Base-by-base conservation (phyloP, 1,140 invertebrate genomes). In the Tyrophagus putrescentiae region DNA sequence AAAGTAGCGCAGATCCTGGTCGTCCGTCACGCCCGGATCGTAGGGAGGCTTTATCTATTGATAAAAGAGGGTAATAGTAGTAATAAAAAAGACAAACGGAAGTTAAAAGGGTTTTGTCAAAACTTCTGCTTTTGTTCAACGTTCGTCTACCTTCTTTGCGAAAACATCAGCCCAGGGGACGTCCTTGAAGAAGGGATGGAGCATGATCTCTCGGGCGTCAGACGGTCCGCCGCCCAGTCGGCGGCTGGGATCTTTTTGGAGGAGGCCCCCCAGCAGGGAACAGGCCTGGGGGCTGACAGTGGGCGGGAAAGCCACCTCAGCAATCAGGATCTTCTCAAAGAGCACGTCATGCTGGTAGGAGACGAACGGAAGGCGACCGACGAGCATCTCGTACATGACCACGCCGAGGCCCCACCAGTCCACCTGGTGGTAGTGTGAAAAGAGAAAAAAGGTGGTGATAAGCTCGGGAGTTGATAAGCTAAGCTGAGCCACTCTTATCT, bases 361-460 rank as follows among this genome's bases (percentile, higher is more conserved):
- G 75, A 96, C 98, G 78, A 98, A 99, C 48, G 95, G 95, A 72
- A 96, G 78, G 64, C 91, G 77, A 58, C 92, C 92, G 73, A 87
- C 89, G 77, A 94, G 87, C 90, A 95, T 93, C 79, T 95, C 91
- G 72, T 95, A 95, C 84, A 94, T 88, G 64, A 94, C 90, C 42
- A 96, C 89, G 64, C 91, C 91, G 29, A 89, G 82, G 60, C 91
- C 89, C 92, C 91, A 96, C 91, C 92, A 96, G 77, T 96, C 92
- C 29, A 59, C 56, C 56, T 57, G 29, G 13, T 11, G n/a, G 23
- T 41, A n/a, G n/a, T n/a, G n/a, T n/a, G n/a, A n/a, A n/a, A n/a
- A n/a, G n/a, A n/a, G n/a, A n/a, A n/a, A n/a, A n/a, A n/a, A n/a
- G n/a, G n/a, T n/a, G n/a, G n/a, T n/a, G n/a, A n/a, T n/a, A n/a